Base-by-base conservation (phyloP, 2,888 invertebrate genomes). In the Caradrina kadenii region DNA sequence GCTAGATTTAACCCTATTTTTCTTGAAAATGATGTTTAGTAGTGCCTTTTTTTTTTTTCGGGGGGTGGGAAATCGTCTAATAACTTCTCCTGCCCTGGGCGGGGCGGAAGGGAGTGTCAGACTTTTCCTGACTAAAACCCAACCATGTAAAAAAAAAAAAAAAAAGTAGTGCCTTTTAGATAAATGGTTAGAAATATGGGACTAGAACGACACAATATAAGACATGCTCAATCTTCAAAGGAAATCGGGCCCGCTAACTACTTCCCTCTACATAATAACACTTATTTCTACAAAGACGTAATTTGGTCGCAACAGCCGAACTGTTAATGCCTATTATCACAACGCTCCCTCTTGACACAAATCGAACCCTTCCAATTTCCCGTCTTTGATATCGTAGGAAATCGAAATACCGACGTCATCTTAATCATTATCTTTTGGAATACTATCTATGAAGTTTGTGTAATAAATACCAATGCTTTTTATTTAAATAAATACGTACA, bases 301-400 rank as follows among this genome's bases (percentile, higher is more conserved):
- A 75, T 81, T 69, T 75, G 17, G 10, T 52, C 58, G 31, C 55
- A 35, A 74, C 42, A 56, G 17, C n/a, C 22, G 21, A 76, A 80
- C 76, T 82, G 35, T 72, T 80, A 86, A 79, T 81, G 79, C 66
- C 79, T 79, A 83, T 86, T 85, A 85, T 80, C 73, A 84, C 78
- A 79, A 86, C 70, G 69, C 84, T 85, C 81, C 72, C 71, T 39
- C 39, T 39, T 75, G 71, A 75, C 62, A 74, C 82, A 86, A 87
- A 85, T 79, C 72, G 77, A 72, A 73, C 62, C 58, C 63, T 79
- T 69, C 78, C 84, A 88, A 88, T 89, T 89, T 88, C 87, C 88
- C 76, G 60, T 69, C 64, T 61, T 75, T 69, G 19, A 81, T 83
- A 81, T 83, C 69, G 76, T 60, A 71, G 87, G 84, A 85, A 88